Percentiles rank a stretch among this genome's conserved stretches.
phyloP scores from a whole-genome alignment of 2,888 invertebrate species.

The Linnaemya tessellans region DNA sequence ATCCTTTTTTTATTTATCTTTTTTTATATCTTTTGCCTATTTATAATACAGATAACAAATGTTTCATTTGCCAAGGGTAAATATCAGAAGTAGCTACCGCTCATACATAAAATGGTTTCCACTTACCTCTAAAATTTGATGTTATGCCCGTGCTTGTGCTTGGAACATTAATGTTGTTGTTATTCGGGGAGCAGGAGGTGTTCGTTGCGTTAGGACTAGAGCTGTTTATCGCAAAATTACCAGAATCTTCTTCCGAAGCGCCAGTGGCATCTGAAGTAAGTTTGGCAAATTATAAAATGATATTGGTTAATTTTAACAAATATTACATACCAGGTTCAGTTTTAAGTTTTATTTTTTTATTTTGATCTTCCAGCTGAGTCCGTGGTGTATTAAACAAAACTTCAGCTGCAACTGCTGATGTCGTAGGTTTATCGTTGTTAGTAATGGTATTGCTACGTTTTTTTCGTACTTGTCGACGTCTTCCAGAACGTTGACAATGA shows the following conservation, averaged over 20 bases:
- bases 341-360: conserved; percentile 35
- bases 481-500: conserved; percentile 43
- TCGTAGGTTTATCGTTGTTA: conserved; percentile 77
- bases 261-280: conserved; percentile 56
- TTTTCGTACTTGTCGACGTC: conserved; percentile 13
- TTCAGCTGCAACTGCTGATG: conserved; percentile 77
- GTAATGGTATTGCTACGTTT: conserved; percentile 26
- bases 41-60: too few species aligned
- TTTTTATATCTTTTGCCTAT: too few species aligned
- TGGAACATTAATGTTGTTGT: conserved; percentile 84
- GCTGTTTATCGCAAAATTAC: conserved; percentile 65
- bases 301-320: background rate
- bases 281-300: background rate
- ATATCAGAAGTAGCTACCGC: too few species aligned
- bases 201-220: conserved; percentile 72
- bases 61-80: too few species aligned
- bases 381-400: conserved; percentile 19
- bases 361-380: background rate
- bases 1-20: too few species aligned
- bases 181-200: conserved; percentile 45
- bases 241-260: conserved; percentile 72
- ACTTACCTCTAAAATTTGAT: conserved; percentile 78
- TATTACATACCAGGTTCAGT: conserved; percentile 51
- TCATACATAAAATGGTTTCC: background rate
- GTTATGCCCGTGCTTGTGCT: conserved; percentile 87